These are phyloP conservation scores for Azorinus chamasolen DNA, from an alignment of 2,888 invertebrate species.

Conservation along the genomic window DNA sequence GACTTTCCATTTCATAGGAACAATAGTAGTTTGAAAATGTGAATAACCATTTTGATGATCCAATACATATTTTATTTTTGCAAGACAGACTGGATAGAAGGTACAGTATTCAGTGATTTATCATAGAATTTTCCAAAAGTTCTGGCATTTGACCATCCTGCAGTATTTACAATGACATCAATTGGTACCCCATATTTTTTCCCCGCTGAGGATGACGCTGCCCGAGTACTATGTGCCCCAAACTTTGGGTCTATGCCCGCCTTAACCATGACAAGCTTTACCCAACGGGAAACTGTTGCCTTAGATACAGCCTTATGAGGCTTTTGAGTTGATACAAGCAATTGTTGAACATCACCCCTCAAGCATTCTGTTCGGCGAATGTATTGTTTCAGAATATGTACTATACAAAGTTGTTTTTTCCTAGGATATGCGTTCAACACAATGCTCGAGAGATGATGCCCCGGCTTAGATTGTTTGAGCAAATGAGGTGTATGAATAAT, in stretches of 20 bases:
- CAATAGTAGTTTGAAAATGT: too few species aligned
- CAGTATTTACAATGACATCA: neutral
- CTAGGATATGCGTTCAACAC: neutral
- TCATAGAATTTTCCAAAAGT: conserved; percentile 8
- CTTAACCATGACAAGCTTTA: neutral
- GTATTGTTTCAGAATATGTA: neutral
- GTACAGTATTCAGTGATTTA: neutral
- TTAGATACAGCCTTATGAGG: neutral
- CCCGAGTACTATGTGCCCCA: neutral
- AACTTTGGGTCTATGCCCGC: neutral
- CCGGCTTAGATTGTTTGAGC: conserved; percentile 14
- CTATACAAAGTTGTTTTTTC: conserved; percentile 10
- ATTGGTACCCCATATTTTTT: neutral
- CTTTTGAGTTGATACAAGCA: neutral
- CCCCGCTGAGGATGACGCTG: neutral
- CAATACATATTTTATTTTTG: too few species aligned
- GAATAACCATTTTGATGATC: too few species aligned
- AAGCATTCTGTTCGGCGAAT: conserved; percentile 1
- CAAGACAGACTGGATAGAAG: too few species aligned
- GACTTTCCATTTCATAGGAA: too few species aligned
- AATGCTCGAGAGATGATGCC: neutral
- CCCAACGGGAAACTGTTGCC: neutral
- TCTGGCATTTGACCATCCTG: neutral
- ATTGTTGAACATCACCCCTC: neutral
- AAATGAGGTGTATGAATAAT: neutral